Evolutionary conservation across 53 echinoderm and acorn worm species (phyloP).

Genomic region (Paracentrotus lividus): DNA sequence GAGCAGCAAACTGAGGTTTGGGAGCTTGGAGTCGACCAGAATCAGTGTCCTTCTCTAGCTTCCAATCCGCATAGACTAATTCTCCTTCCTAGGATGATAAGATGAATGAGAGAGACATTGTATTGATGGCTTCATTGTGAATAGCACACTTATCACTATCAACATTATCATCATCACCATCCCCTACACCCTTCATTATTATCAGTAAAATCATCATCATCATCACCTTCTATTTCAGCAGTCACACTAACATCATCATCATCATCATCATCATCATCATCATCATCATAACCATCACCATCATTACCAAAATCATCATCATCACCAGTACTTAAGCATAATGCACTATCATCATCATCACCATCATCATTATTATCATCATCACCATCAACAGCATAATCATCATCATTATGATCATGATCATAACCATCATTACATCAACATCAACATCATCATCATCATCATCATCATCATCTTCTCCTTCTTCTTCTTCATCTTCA

Average conservation of each 20-base stretch:
- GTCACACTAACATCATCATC: neutral
- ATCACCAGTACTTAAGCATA: slow-evolving; percentile 21
- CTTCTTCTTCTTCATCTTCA: neutral
- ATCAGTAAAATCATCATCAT: too few species aligned
- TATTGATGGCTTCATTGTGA: too few species aligned
- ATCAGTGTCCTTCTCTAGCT: slow-evolving; percentile 95
- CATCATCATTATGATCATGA: neutral
- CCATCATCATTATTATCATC: neutral
- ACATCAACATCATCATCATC: neutral
- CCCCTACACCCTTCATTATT: too few species aligned
- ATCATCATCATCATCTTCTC: neutral
- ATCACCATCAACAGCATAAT: neutral
- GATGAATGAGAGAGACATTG: neutral
- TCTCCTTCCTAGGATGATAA: slow-evolving; percentile 85
- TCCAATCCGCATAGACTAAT: slow-evolving; percentile 95
- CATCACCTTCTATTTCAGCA: too few species aligned
- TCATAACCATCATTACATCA: neutral
- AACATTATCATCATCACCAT: too few species aligned
- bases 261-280: slow-evolving; percentile 5
- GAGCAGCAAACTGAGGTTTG: slow-evolving; percentile 86
- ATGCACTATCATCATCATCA: neutral
- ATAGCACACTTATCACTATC: too few species aligned
- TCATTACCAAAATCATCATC: neutral
- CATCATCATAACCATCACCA: neutral
- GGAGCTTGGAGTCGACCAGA: slow-evolving; percentile 93